A percentile compares a stretch with the other conserved stretches of the same genome.
Evolutionary conservation across 1,140 invertebrate species (phyloP).

Genomic region (Drosophila tani): DNA sequence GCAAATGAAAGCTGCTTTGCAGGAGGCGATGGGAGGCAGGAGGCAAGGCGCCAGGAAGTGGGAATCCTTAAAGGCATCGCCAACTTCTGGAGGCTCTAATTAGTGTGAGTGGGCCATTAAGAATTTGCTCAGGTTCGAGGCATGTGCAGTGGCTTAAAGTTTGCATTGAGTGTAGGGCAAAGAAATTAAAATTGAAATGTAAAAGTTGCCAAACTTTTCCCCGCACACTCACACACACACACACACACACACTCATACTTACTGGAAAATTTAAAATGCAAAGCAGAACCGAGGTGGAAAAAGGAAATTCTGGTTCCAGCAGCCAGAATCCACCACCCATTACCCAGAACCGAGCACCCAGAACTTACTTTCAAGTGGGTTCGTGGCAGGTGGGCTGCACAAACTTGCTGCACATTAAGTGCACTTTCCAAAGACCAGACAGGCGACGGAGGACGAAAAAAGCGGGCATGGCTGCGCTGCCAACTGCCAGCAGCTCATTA

Average conservation of each 20-base stretch:
- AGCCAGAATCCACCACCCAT: neutral
- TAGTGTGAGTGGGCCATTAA: constrained; percentile 75
- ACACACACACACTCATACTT: constrained; percentile 12
- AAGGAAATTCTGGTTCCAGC: constrained; percentile 11
- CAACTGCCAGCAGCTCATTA: constrained; percentile 77
- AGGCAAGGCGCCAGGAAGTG: neutral
- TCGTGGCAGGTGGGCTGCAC: constrained; percentile 66
- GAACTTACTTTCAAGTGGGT: constrained; percentile 72
- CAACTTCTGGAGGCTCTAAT: constrained; percentile 63
- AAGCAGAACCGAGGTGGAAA: constrained; percentile 47
- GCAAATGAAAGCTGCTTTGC: constrained; percentile 36
- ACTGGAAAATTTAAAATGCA: constrained; percentile 73
- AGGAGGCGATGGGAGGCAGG: too few species aligned
- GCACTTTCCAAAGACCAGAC: constrained; percentile 56
- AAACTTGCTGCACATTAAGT: constrained; percentile 77
- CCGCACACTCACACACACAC: neutral
- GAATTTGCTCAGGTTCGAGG: constrained; percentile 56
- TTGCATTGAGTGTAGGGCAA: constrained; percentile 59
- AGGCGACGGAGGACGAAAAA: constrained; percentile 1
- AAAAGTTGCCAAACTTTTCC: constrained; percentile 75
- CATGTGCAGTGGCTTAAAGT: constrained; percentile 62
- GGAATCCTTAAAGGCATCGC: constrained; percentile 50
- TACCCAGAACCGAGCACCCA: neutral
- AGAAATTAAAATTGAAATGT: constrained; percentile 82
- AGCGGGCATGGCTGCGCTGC: constrained; percentile 15